Conservation (phyloP, 2,113 vertebrate genomes). For the Oncorhynchus nerka region DNA sequence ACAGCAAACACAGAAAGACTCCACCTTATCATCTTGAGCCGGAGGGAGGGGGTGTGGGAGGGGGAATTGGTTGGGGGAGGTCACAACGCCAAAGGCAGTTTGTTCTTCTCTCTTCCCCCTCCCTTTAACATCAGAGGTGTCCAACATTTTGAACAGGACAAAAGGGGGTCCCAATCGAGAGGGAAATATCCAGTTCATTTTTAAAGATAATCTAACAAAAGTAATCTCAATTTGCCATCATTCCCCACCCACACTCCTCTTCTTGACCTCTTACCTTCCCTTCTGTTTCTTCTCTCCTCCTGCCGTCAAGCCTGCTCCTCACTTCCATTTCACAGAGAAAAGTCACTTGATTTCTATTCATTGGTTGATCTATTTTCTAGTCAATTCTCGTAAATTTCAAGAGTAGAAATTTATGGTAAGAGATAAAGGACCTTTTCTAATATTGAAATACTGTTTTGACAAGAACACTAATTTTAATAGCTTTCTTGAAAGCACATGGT, state of each 20-base stretch:
- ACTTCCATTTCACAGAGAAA: neutral
- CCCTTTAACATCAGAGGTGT: neutral
- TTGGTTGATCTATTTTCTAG: neutral
- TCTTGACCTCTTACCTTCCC: neutral
- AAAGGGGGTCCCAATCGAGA: neutral
- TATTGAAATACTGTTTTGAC: conserved; percentile 63
- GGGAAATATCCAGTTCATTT: neutral
- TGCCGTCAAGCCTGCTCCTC: neutral
- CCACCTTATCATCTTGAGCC: conserved; percentile 83
- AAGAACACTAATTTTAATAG: conserved; percentile 50
- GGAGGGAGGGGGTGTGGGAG: neutral
- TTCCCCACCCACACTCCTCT: neutral
- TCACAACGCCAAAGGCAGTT: conserved; percentile 19
- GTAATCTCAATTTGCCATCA: neutral
- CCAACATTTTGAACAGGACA: neutral
- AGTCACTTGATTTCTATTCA: neutral
- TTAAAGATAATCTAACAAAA: conserved; percentile 21
- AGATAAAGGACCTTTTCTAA: conserved; percentile 32
- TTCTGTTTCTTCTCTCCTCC: neutral
- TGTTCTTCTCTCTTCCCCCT: neutral
- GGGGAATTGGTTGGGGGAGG: neutral
- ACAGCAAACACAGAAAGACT: conserved; percentile 88
- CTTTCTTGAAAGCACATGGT: neutral
- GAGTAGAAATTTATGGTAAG: neutral
- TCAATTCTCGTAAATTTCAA: neutral